Evolutionary conservation across 2,113 vertebrate species (phyloP), one percentile per base, ranked within the genome.

Genomic region (Hippocampus abdominalis): DNA sequence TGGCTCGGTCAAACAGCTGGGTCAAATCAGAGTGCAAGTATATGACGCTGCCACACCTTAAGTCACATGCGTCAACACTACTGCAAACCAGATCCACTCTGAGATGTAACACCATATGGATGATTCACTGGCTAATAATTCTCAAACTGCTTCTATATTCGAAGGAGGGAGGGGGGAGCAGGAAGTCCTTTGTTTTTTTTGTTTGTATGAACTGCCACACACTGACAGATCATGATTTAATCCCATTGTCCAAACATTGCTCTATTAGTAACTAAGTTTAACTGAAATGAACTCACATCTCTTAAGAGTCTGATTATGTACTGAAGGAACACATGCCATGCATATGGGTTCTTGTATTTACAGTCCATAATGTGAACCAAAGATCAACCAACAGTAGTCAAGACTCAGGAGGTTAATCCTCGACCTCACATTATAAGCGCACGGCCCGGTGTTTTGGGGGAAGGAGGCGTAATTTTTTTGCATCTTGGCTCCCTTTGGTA

Each of bases 1-100:
- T 68, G 56, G 73, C 71, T 46, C 64, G 66, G 70, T 78, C 70
- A 68, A 78, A 73, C 60, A 57, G 75, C 82, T 79, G 44, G 63
- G 27, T 81, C 64, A 25, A n/a, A 81, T 80, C 60, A 66, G 51
- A 64, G 23, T 80, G 76, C 80, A 64, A 72, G 32, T 29, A 75
- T 62, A 39, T 72, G 51, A 72, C 70, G 66, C n/a, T n/a, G 68
- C n/a, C 25, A 56, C 67, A 68, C 65, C 60, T 76, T 48, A 71
- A 48, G 66, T 64, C 39, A 64, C 39, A 25, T 64, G 62, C 39
- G n/a, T 64, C 62, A 64, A 42, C 5, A 64, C 39, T 15, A n/a
- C 10, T 7, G 8, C 62, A 64, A 42, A 64, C 39, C 39, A 44
- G 12, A 64, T 25, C 39, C 62, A 42, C 39, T n/a, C 62, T 15